Evolutionary conservation across 2,888 invertebrate species (phyloP).

Genomic region (Arenicola marina): DNA sequence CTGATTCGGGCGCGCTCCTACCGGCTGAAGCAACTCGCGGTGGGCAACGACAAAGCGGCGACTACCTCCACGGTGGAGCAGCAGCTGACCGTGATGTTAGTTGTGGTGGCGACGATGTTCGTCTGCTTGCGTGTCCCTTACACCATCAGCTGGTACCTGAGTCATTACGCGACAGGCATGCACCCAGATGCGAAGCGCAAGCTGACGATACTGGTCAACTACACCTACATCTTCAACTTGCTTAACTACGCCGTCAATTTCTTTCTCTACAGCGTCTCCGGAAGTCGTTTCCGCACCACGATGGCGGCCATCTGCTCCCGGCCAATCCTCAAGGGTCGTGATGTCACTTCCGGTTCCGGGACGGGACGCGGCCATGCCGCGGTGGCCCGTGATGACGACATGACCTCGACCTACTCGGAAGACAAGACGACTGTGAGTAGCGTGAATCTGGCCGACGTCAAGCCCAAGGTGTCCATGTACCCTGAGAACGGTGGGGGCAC

Average conservation of each 20-base stretch:
- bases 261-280: not conserved
- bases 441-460: too few species aligned
- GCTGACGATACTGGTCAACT: too few species aligned
- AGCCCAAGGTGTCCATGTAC: too few species aligned
- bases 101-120: not conserved
- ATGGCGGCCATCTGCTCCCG: not conserved
- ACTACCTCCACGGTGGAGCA: not conserved
- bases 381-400: too few species aligned
- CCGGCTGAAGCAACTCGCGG: not conserved
- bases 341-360: too few species aligned
- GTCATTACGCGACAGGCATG: not conserved
- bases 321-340: too few species aligned
- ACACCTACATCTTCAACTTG: not conserved
- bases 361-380: too few species aligned
- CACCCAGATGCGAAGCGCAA: too few species aligned
- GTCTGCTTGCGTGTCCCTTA: not conserved
- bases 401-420: too few species aligned
- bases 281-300: not conserved
- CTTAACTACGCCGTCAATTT: not conserved
- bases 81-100: not conserved
- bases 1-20: not conserved
- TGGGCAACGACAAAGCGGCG: too few species aligned
- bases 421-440: too few species aligned
- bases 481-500: too few species aligned
- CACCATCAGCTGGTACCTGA: not conserved